Evolutionary conservation across 92 coral and sea anemone species (phyloP), one percentile per base, ranked within the genome.

Genomic region (Epizoanthus scotinus): DNA sequence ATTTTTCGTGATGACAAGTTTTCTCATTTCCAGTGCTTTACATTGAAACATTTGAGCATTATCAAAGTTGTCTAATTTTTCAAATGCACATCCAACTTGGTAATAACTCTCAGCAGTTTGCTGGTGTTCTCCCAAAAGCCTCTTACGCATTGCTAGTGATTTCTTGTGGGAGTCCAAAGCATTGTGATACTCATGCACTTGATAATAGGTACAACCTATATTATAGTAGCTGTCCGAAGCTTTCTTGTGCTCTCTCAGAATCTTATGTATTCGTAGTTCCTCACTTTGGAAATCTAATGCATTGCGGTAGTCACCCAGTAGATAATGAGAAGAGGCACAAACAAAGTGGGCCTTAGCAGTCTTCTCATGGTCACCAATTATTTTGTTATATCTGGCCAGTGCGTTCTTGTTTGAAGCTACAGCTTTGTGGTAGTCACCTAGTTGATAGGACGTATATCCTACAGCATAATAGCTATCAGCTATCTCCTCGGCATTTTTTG

Each of bases 401-500:
- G 65, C 65, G 15, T 61, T 61, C 17, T 25, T 25, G 65, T 3
- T 24, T 14, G 28, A 61, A 28, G 6, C 15, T 1, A 61, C 34
- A 24, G 65, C 65, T 3, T 61, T 24, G 18, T 24, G 34, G 15
- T 61, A 28, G 65, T 22, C 12, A 15, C 34, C 65, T 15, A 61
- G 65, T 61, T 61, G 26, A 15, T 61, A 22, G 31, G 25, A 61
- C 0, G 34, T 61, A 61, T 28, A 8, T 13, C 65, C 65, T 61
- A 61, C 65, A 61, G 65, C 34, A 24, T 61, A 61, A 24, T 61
- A 61, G 34, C 65, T 24, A 14, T 61, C 65, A 61, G 15, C 65
- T 4, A 34, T 61, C 28, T 25, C 65, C 65, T 14, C 40, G 4
- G 3, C 65, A 61, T 61, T 12, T 8, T 10, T 6, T 61, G 26